phyloP scores from a whole-genome alignment of 2,888 invertebrate genomes.

The Leptopterna dolabrata region DNA sequence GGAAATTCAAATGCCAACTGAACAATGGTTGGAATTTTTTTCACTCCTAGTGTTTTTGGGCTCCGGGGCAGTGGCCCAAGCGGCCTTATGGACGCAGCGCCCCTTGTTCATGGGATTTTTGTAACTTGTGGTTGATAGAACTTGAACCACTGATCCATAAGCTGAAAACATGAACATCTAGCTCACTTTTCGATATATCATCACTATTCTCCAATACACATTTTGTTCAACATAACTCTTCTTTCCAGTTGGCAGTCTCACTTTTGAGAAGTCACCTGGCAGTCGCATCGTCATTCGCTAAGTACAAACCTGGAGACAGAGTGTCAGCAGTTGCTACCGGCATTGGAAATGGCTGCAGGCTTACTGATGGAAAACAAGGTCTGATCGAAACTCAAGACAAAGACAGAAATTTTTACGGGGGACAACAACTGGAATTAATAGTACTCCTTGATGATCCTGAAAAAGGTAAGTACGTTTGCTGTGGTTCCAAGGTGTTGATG shows the following conservation, averaged over 20 bases:
- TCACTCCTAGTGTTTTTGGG: too few species aligned
- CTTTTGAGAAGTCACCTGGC: conserved; percentile 9
- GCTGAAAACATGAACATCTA: too few species aligned
- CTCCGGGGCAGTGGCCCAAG: too few species aligned
- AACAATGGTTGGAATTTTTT: too few species aligned
- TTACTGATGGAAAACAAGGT: conserved; percentile 1
- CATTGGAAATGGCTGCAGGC: background rate
- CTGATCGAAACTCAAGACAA: background rate
- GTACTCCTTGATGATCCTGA: conserved; percentile 16
- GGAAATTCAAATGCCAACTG: too few species aligned
- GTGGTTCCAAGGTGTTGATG: background rate
- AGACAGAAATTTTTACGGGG: background rate
- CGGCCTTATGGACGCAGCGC: too few species aligned
- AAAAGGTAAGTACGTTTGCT: background rate
- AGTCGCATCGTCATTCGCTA: background rate
- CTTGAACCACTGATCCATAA: too few species aligned
- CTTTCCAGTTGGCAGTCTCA: conserved; percentile 38
- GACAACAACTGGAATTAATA: background rate
- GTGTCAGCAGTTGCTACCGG: conserved; percentile 4
- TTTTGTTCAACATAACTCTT: background rate
- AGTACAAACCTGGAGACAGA: conserved; percentile 1
- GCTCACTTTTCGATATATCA: too few species aligned
- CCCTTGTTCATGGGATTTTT: too few species aligned
- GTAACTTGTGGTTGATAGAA: too few species aligned
- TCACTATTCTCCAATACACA: background rate